phyloP scores from a whole-genome alignment of 2,888 invertebrate genomes.

The Lydus trimaculatus region DNA sequence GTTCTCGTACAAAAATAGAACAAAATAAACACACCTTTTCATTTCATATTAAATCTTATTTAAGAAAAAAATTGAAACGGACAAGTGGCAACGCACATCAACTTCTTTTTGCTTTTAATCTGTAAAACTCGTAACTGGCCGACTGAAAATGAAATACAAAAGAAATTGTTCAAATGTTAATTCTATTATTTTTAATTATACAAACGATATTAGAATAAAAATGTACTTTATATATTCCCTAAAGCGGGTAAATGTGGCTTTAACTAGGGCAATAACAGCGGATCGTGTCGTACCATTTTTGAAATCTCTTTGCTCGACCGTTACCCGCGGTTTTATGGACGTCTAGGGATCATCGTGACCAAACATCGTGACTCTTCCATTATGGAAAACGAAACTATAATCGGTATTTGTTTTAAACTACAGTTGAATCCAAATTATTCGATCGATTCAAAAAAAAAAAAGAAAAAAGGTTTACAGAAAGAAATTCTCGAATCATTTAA shows the following conservation, averaged over 20 bases:
- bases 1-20: background rate
- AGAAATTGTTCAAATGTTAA: background rate
- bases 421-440: slow-evolving; percentile 4
- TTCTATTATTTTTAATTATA: background rate
- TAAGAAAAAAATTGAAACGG: background rate
- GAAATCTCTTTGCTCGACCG: slow-evolving; percentile 32
- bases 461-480: background rate
- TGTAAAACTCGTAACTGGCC: too few relatives aligned
- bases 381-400: slow-evolving; percentile 12
- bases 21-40: background rate
- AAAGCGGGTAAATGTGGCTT: slow-evolving; percentile 5
- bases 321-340: slow-evolving; percentile 35
- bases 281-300: slow-evolving; percentile 32
- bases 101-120: background rate
- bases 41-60: background rate
- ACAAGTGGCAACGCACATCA: background rate
- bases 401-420: background rate
- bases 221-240: slow-evolving; percentile 1
- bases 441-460: too few relatives aligned
- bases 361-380: slow-evolving; percentile 32
- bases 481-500: background rate
- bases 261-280: slow-evolving; percentile 28
- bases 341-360: slow-evolving; percentile 33
- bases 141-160: too few relatives aligned
- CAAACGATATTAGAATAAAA: slow-evolving; percentile 14